Evolutionary conservation across 2,113 vertebrate species (phyloP).

Genomic region (Synodontis membranacea): DNA sequence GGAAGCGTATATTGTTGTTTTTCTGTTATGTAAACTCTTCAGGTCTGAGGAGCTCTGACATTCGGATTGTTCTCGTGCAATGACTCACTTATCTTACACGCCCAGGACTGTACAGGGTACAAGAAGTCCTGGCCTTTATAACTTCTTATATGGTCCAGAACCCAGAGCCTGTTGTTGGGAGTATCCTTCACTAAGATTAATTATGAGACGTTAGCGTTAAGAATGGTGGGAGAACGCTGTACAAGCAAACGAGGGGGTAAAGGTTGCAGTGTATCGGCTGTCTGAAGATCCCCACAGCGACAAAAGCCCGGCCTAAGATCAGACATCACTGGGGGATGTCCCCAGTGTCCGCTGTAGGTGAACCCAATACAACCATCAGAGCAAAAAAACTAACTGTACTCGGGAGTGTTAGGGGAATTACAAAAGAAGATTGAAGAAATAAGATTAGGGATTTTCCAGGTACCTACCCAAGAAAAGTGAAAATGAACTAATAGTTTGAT

Average conservation of each 20-base stretch:
- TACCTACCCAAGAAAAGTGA: background rate
- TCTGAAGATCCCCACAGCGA: background rate
- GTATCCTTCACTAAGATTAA: background rate
- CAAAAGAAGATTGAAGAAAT: background rate
- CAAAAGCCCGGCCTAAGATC: background rate
- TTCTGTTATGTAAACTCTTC: constrained; percentile 9
- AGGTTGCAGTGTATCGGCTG: background rate
- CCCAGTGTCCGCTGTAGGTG: background rate
- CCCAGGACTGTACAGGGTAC: background rate
- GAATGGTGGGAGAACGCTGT: background rate
- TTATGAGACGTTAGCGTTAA: background rate
- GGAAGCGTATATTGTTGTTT: constrained; percentile 48
- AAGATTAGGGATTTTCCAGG: background rate
- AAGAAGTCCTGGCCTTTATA: constrained; percentile 7
- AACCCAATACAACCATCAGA: background rate
- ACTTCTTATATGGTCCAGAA: background rate
- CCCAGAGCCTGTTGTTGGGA: background rate
- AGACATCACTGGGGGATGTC: background rate
- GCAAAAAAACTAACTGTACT: background rate
- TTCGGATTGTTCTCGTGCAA: background rate
- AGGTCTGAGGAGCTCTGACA: constrained; percentile 4
- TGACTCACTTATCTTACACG: constrained; percentile 9
- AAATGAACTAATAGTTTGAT: background rate
- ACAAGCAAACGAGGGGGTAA: background rate
- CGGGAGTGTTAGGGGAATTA: background rate